A percentile compares a stretch with the other conserved stretches of the same genome.
phyloP scores from a whole-genome alignment of 2,888 invertebrate genomes.

The Polymixis lichenea region DNA sequence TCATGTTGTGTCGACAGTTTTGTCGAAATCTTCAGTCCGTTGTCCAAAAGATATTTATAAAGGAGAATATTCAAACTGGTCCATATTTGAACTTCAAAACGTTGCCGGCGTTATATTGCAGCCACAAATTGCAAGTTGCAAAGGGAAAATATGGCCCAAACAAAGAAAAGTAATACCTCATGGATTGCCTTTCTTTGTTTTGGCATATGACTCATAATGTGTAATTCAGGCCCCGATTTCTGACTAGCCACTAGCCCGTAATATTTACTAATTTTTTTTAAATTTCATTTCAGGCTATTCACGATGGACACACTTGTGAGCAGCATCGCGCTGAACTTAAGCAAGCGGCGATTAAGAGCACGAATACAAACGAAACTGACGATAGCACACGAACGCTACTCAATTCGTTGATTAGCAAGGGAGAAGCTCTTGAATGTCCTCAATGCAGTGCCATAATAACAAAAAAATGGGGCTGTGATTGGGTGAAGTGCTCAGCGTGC shows the following conservation, averaged over 20 bases:
- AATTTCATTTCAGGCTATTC: conserved; percentile 92
- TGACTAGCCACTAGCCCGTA: neutral
- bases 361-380: conserved; percentile 92
- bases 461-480: conserved; percentile 98
- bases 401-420: conserved; percentile 95
- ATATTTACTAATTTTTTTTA: neutral
- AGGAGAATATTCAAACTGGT: neutral
- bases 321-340: conserved; percentile 93
- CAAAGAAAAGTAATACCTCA: neutral
- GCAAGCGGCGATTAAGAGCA: conserved; percentile 90
- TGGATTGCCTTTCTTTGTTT: neutral
- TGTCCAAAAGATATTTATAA: neutral
- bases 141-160: neutral
- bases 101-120: neutral
- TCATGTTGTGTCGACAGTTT: neutral
- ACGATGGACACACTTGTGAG: conserved; percentile 94
- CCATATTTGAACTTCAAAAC: neutral
- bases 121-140: neutral
- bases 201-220: neutral
- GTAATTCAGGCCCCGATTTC: neutral
- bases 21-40: neutral
- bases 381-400: conserved; percentile 95
- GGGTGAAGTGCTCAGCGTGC: conserved; percentile 97
- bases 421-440: conserved; percentile 97
- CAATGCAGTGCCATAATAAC: conserved; percentile 94